Evolutionary conservation across 2,888 invertebrate species (phyloP).

Genomic region (Eueremaeus valkanovi): DNA sequence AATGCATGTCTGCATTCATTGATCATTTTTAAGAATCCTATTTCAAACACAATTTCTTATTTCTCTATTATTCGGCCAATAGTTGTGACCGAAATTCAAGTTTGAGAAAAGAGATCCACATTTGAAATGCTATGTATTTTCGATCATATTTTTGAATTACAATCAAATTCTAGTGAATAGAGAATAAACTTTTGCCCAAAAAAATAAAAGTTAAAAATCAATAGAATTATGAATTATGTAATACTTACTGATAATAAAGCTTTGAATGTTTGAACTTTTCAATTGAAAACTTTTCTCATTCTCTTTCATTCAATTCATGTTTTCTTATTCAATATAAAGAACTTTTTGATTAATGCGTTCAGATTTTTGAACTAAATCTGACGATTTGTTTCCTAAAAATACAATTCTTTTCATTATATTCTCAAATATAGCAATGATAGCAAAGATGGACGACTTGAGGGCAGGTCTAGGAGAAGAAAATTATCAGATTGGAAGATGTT

Average conservation of each 20-base stretch:
- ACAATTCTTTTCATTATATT: not conserved
- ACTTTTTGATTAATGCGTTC: not conserved
- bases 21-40: not conserved
- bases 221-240: conserved; percentile 10
- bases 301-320: not conserved
- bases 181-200: not conserved
- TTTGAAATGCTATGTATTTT: not conserved
- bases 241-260: not conserved
- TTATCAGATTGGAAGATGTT: no score
- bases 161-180: not conserved
- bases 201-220: not conserved
- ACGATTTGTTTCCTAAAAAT: not conserved
- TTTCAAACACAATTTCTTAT: not conserved
- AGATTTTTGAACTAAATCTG: not conserved
- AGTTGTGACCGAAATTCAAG: not conserved
- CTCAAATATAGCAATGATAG: no score
- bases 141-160: not conserved
- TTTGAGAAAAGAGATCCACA: not conserved
- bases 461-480: no score
- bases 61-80: not conserved
- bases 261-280: not conserved
- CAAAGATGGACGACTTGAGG: no score
- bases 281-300: not conserved
- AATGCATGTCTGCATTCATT: not conserved
- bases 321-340: not conserved